Conservation (phyloP, 2,888 invertebrate genomes). For the Carabus problematicus region DNA sequence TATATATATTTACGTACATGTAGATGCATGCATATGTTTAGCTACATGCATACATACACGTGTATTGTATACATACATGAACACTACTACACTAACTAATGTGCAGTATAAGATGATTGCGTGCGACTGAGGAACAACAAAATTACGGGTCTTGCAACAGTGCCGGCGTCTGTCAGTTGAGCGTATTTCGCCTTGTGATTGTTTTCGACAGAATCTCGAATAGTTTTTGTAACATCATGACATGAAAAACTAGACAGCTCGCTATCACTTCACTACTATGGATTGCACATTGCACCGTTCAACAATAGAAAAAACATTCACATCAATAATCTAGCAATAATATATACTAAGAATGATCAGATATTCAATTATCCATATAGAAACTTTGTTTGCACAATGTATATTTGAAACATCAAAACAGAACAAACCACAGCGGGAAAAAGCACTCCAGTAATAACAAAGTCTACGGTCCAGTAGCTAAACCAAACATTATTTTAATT, state of each 20-base stretch:
- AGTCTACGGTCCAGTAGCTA: background rate
- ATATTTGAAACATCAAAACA: too few relatives aligned
- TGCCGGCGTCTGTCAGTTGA: conserved; percentile 16
- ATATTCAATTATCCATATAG: too few relatives aligned
- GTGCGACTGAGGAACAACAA: conserved; percentile 30
- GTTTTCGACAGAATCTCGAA: conserved; percentile 30
- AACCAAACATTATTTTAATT: conserved; percentile 39
- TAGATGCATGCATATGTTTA: too few relatives aligned
- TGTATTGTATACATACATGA: background rate
- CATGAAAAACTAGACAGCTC: conserved; percentile 41
- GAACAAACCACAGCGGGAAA: too few relatives aligned
- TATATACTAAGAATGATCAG: too few relatives aligned
- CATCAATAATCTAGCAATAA: too few relatives aligned
- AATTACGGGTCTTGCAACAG: conserved; percentile 36
- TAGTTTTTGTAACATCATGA: conserved; percentile 35
- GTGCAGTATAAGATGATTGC: conserved; percentile 15
- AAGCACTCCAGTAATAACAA: conserved; percentile 9
- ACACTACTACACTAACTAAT: conserved; percentile 1
- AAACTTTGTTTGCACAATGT: too few relatives aligned
- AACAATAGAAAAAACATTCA: too few relatives aligned
- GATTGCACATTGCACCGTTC: too few relatives aligned
- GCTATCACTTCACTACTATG: background rate
- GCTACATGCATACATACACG: too few relatives aligned
- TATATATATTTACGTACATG: too few relatives aligned
- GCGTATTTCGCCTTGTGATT: conserved; percentile 26